Percentiles rank a stretch among this genome's conserved stretches.
phyloP scores from a whole-genome alignment of 2,888 invertebrate genomes.

The Hirtodrosophila alboralis region DNA sequence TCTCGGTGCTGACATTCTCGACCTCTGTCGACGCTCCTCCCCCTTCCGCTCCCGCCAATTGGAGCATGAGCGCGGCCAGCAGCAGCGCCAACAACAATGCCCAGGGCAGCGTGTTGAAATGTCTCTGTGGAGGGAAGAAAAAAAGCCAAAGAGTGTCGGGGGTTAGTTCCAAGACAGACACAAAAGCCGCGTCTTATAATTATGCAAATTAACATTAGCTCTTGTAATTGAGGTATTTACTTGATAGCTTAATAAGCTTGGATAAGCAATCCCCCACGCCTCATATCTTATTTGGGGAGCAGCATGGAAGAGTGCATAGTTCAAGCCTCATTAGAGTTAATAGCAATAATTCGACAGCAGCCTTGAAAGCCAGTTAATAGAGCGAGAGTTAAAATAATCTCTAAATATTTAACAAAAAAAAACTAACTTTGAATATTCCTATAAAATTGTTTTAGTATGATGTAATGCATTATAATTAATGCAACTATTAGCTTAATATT shows the following conservation, averaged over 20 bases:
- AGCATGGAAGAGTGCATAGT: slow-evolving; percentile 30
- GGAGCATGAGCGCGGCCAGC: slow-evolving; percentile 63
- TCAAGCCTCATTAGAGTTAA: slow-evolving; percentile 64
- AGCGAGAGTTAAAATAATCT: slow-evolving; percentile 14
- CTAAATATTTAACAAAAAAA: slow-evolving; percentile 1
- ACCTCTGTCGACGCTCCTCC: slow-evolving; percentile 30
- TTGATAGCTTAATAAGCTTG: slow-evolving; percentile 32
- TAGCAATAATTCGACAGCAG: slow-evolving; percentile 19
- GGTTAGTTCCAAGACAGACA: slow-evolving; percentile 12
- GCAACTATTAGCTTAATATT: no score
- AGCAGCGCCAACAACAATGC: slow-evolving; percentile 62
- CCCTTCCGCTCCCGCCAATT: slow-evolving; percentile 33
- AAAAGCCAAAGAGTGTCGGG: slow-evolving; percentile 5
- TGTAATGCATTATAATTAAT: neutral
- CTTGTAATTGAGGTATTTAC: slow-evolving; percentile 29
- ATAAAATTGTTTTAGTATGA: slow-evolving; percentile 3
- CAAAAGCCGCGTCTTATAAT: slow-evolving; percentile 6
- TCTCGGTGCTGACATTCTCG: slow-evolving; percentile 80
- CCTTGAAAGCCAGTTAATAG: slow-evolving; percentile 20
- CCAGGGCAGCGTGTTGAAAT: slow-evolving; percentile 67
- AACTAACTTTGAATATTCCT: no score
- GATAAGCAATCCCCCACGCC: slow-evolving; percentile 1
- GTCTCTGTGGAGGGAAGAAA: slow-evolving; percentile 50
- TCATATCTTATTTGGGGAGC: neutral
- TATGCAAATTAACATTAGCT: slow-evolving; percentile 25